Evolutionary conservation across 2,113 vertebrate genomes (phyloP), one percentile per base, ranked within the genome.

Genomic region (Clupea harengus): DNA sequence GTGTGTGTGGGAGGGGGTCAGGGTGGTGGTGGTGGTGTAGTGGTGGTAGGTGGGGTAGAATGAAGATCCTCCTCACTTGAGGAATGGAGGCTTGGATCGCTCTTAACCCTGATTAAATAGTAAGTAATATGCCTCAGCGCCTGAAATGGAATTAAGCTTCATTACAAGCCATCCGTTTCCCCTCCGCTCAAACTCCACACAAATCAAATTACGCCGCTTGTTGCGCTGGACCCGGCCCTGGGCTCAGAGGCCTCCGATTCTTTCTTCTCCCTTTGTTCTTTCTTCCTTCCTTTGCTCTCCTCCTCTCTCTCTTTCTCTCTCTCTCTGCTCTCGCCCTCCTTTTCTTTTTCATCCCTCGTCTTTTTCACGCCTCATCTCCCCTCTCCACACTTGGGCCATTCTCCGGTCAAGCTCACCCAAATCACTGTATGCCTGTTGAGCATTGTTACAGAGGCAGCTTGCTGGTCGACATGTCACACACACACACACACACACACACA

Each of bases 111-210:
- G 89, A 94, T 93, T 94, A 90, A 80, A 84, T 87, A 89, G 90
- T 93, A 95, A 94, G 54, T 94, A 94, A 95, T 93, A 93, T 92
- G 92, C 90, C 90, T 90, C 86, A 90, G 92, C 47, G 90, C 93
- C 92, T 93, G 93, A 92, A 93, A 92, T 87, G 72, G 92, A 95
- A 95, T 95, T 94, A 95, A 89, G 89, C 90, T 89, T 92, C 90
- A 94, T 94, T 95, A 94, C 86, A 85, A 88, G 91, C 93, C 92
- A 92, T 92, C 92, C 90, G 92, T 93, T 91, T 93, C 89, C 89
- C 93, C 88, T 92, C 92, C 91, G 88, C 72, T 87, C 90, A 89
- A 94, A 92, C 93, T 92, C 89, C 90, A 91, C 85, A 86, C 92
- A 92, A 95, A 95, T 94, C 86, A 93, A 95, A 96, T 94, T 94